These are phyloP conservation scores for Epinotia bilunana DNA, from an alignment of 2,888 invertebrate species.

Conservation along the genomic window DNA sequence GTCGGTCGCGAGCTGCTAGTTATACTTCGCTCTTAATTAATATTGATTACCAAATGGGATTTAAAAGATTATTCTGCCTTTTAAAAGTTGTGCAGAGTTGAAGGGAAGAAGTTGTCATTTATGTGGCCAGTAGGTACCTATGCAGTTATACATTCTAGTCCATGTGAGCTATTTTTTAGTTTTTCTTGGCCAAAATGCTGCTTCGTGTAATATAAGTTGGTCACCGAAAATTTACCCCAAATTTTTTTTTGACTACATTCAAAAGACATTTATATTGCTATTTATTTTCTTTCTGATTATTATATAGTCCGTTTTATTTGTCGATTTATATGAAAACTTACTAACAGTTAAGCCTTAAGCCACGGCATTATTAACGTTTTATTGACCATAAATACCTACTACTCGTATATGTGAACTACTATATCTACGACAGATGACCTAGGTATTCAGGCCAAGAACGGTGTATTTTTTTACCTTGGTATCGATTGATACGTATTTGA, in stretches of 20 bases:
- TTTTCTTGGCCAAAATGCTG: no score
- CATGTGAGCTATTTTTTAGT: not conserved
- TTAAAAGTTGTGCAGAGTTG: no score
- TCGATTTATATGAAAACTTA: not conserved
- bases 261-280: not conserved
- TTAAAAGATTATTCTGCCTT: no score
- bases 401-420: slow-evolving; percentile 17
- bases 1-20: no score
- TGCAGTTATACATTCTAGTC: not conserved
- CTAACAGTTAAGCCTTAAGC: not conserved
- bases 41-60: no score
- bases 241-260: not conserved
- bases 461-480: slow-evolving; percentile 36
- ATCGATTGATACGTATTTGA: slow-evolving; percentile 28
- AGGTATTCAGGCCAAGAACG: slow-evolving; percentile 42
- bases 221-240: no score
- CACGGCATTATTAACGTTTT: slow-evolving; percentile 24
- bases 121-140: not conserved
- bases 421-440: slow-evolving; percentile 21
- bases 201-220: no score
- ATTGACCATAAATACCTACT: slow-evolving; percentile 27
- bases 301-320: not conserved
- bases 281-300: not conserved
- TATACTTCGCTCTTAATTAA: no score
- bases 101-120: not conserved